phyloP scores from a whole-genome alignment of 2,888 invertebrate genomes.

The Pherbina coryleti region DNA sequence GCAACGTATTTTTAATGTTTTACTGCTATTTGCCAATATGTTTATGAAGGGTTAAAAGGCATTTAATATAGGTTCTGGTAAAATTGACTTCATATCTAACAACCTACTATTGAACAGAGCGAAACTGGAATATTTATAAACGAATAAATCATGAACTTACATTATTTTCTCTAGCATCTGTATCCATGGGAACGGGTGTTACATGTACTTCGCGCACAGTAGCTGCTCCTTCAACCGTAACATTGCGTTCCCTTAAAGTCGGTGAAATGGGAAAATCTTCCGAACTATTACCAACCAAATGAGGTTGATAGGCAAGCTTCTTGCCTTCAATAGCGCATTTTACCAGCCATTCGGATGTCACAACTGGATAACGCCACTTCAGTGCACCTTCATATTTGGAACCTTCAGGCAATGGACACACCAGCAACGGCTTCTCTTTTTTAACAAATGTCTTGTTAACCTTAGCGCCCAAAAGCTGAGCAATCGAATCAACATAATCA shows the following conservation, averaged over 20 bases:
- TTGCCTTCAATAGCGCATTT: slow-evolving; percentile 74
- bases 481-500: slow-evolving; percentile 78
- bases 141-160: not conserved
- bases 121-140: no score
- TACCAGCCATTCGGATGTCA: slow-evolving; percentile 82
- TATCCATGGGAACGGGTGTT: slow-evolving; percentile 43
- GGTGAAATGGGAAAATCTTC: slow-evolving; percentile 59
- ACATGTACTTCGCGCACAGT: slow-evolving; percentile 28
- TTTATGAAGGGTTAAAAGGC: no score
- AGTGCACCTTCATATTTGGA: slow-evolving; percentile 86
- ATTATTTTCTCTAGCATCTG: slow-evolving; percentile 49
- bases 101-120: no score
- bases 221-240: slow-evolving; percentile 21
- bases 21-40: no score
- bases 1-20: no score
- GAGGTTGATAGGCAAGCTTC: slow-evolving; percentile 72
- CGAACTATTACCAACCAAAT: slow-evolving; percentile 73
- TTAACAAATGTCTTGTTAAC: slow-evolving; percentile 79
- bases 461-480: slow-evolving; percentile 79
- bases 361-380: slow-evolving; percentile 87
- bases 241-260: slow-evolving; percentile 50
- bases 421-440: slow-evolving; percentile 83
- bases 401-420: slow-evolving; percentile 80
- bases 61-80: no score
- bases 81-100: no score